A percentile compares a stretch with the other conserved stretches of the same genome.
phyloP scores from a whole-genome alignment of 2,797 vertebrate species.

The Crocidura indochinensis region DNA sequence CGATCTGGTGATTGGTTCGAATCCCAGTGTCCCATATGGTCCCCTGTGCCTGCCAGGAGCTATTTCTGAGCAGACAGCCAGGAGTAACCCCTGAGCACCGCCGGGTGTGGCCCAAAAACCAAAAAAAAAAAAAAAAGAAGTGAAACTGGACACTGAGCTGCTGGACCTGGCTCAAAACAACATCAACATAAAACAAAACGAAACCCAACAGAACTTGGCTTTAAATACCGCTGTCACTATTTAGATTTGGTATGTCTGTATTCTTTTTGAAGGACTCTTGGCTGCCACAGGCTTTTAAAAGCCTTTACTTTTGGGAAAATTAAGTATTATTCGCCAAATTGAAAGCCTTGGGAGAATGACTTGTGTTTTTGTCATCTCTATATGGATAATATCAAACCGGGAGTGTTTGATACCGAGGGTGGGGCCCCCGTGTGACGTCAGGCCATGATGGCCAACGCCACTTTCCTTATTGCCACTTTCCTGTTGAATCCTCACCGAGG shows the following conservation, averaged over 20 bases:
- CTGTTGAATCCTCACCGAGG: neutral
- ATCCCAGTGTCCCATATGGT: too few relatives aligned
- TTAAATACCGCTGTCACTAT: neutral
- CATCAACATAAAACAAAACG: too few relatives aligned
- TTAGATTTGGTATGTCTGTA: conserved; percentile 2
- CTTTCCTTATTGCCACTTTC: neutral
- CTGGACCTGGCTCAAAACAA: too few relatives aligned
- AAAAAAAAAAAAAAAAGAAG: too few relatives aligned
- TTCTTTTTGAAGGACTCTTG: conserved; percentile 33
- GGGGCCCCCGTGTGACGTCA: neutral
- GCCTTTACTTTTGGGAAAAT: conserved; percentile 21
- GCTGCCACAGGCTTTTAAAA: conserved; percentile 25
- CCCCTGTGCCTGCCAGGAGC: too few relatives aligned
- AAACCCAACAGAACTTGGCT: too few relatives aligned
- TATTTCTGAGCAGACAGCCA: too few relatives aligned
- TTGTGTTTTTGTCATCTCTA: neutral
- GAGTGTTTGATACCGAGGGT: neutral
- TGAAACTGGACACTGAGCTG: neutral
- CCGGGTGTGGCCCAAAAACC: too few relatives aligned
- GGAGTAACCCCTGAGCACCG: too few relatives aligned
- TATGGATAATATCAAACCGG: neutral
- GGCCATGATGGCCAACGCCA: neutral
- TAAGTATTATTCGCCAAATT: neutral
- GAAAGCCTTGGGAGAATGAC: neutral
- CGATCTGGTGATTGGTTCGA: too few relatives aligned